A percentile compares a stretch with the other conserved stretches of the same genome.
Evolutionary conservation across 2,888 invertebrate genomes (phyloP).

Genomic region (Polydrusus cervinus): DNA sequence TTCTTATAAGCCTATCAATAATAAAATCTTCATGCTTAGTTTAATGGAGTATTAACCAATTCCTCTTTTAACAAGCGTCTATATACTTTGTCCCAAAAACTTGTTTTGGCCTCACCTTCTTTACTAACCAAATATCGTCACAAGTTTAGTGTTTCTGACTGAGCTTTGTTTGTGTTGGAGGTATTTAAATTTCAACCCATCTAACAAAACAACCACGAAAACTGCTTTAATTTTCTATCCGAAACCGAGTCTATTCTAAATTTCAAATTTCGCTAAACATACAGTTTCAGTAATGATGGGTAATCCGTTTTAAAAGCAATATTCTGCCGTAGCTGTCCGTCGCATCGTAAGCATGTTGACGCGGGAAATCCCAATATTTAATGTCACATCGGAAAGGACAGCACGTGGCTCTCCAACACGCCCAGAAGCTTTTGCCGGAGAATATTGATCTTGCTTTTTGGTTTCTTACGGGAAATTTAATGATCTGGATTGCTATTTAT

Average conservation of each 20-base stretch:
- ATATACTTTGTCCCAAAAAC: too few species aligned
- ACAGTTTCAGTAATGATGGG: background rate
- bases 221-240: background rate
- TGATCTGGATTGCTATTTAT: too few species aligned
- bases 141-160: too few species aligned
- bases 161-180: background rate
- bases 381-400: slow-evolving; percentile 36
- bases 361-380: slow-evolving; percentile 35
- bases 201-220: background rate
- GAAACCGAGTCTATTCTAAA: background rate
- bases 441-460: slow-evolving; percentile 37
- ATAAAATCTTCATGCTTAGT: too few species aligned
- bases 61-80: too few species aligned
- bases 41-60: too few species aligned
- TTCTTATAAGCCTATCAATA: too few species aligned
- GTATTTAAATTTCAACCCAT: background rate
- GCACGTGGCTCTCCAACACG: slow-evolving; percentile 50
- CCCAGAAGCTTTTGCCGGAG: slow-evolving; percentile 37
- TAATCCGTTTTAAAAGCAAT: slow-evolving; percentile 27
- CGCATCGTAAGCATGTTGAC: slow-evolving; percentile 32
- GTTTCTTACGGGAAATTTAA: slow-evolving; percentile 11
- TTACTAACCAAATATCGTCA: too few species aligned
- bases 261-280: slow-evolving; percentile 5
- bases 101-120: too few species aligned
- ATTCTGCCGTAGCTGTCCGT: slow-evolving; percentile 11